Conservation (phyloP, 2,113 vertebrate genomes). For the Spea multiplicata region DNA sequence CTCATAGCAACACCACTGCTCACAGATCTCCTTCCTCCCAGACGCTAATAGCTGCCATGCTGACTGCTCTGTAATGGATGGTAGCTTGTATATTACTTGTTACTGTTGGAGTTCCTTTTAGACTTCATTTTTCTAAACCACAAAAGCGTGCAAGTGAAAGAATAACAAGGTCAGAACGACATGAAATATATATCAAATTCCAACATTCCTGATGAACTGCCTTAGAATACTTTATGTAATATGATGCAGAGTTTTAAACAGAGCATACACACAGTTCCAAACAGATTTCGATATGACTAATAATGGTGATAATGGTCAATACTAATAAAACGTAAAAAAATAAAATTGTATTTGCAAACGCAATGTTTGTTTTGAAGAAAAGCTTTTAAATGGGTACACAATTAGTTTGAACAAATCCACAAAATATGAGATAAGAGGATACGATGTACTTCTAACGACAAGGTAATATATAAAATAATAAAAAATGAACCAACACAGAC, state of each 20-base stretch:
- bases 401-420: not conserved
- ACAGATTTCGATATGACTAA: not conserved
- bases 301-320: not conserved
- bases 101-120: slow-evolving; percentile 36
- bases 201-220: slow-evolving; percentile 26
- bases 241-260: not conserved
- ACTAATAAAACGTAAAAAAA: not conserved
- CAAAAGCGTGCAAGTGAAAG: slow-evolving; percentile 40
- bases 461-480: slow-evolving; percentile 3
- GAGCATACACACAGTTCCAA: not conserved
- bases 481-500: not conserved
- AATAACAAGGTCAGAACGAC: slow-evolving; percentile 41
- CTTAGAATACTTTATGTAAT: not conserved
- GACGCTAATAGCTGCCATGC: slow-evolving; percentile 34
- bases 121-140: slow-evolving; percentile 41
- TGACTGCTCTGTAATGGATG: slow-evolving; percentile 41
- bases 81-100: slow-evolving; percentile 33
- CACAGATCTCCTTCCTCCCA: slow-evolving; percentile 25
- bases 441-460: not conserved
- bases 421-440: not conserved
- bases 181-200: slow-evolving; percentile 34
- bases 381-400: not conserved
- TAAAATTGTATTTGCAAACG: not conserved
- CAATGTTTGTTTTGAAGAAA: not conserved
- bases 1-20: slow-evolving; percentile 22